phyloP scores from a whole-genome alignment of 2,797 vertebrate species.

The Hyperoplus immaculatus region DNA sequence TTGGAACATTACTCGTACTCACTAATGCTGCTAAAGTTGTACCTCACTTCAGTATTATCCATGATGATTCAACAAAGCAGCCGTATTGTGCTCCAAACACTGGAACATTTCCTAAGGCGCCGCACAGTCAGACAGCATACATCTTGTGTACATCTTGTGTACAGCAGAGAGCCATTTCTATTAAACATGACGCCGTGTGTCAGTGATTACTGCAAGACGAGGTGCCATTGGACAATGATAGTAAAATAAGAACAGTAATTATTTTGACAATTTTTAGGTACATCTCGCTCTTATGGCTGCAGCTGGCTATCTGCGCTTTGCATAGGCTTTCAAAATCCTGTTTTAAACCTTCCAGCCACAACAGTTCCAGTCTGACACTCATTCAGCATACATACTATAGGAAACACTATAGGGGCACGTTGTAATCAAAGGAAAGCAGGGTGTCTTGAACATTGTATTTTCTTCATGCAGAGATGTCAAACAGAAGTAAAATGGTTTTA shows the following conservation, averaged over 20 bases:
- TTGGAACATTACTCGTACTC: background rate
- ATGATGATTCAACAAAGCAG: constrained; percentile 14
- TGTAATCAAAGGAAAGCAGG: background rate
- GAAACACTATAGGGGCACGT: background rate
- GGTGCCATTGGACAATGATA: constrained; percentile 2
- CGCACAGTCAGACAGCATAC: background rate
- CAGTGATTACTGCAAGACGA: background rate
- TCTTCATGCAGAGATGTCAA: background rate
- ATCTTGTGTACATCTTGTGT: background rate
- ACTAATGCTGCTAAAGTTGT: background rate
- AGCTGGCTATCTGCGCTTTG: background rate
- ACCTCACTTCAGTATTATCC: constrained; percentile 9
- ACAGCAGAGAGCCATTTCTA: constrained; percentile 40
- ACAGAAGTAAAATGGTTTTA: background rate
- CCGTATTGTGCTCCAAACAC: constrained; percentile 12
- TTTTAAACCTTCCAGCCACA: background rate
- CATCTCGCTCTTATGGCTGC: background rate
- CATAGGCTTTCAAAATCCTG: background rate
- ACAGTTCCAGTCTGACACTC: background rate
- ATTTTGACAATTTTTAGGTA: background rate
- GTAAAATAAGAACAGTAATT: background rate
- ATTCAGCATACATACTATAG: background rate
- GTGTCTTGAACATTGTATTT: background rate
- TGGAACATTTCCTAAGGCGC: constrained; percentile 11
- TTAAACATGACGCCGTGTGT: constrained; percentile 50